Percentiles rank a stretch among this genome's conserved stretches.
phyloP scores from a whole-genome alignment of 2,113 vertebrate species.

The Trogon melanurus region DNA sequence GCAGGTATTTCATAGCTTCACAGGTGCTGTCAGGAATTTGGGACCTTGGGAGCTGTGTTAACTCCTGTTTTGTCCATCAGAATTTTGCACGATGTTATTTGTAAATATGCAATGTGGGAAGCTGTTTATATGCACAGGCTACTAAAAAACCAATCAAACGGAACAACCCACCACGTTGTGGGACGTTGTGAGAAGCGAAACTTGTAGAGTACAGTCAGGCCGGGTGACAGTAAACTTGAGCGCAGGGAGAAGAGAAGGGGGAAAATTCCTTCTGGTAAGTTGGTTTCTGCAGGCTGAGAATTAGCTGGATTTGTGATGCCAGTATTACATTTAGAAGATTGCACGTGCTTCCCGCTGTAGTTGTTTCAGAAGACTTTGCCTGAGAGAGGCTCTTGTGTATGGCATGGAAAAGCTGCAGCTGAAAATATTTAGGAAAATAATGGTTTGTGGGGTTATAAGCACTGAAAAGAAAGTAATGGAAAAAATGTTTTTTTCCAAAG shows the following conservation, averaged over 20 bases:
- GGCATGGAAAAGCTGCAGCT: slow-evolving; percentile 7
- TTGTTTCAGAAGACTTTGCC: background rate
- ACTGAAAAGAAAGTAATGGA: background rate
- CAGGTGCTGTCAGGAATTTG: background rate
- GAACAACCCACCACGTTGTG: background rate
- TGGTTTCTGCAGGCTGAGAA: background rate
- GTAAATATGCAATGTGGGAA: background rate
- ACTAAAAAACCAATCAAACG: background rate
- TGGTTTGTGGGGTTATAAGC: background rate
- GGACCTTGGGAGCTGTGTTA: background rate
- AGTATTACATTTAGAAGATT: background rate
- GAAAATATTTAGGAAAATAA: background rate
- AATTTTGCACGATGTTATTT: background rate
- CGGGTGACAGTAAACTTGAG: background rate
- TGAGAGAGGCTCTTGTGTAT: background rate
- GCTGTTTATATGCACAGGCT: background rate
- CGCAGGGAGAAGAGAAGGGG: background rate
- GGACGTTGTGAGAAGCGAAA: background rate
- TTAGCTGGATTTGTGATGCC: background rate
- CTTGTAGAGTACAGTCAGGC: background rate
- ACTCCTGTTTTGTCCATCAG: background rate
- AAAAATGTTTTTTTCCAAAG: background rate
- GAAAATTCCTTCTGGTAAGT: background rate
- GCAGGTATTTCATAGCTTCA: background rate
- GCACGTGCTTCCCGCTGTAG: background rate